Evolutionary conservation across 2,113 vertebrate species (phyloP).

Genomic region (Oxygymnocypris stewartii): DNA sequence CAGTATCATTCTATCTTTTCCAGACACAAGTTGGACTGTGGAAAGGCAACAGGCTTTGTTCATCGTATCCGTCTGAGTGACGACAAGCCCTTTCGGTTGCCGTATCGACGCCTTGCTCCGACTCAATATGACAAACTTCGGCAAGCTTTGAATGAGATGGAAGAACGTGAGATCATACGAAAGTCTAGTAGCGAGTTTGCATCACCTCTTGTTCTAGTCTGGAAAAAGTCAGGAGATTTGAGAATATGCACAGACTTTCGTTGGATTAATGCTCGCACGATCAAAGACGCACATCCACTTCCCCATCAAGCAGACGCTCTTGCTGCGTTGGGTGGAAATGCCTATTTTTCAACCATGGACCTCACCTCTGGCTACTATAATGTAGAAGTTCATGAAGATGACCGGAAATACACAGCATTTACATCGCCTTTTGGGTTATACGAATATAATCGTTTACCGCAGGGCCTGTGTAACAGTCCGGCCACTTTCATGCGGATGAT

Average conservation of each 20-base stretch:
- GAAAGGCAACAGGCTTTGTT: neutral
- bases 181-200: too few species aligned
- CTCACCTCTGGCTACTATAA: slow-evolving; percentile 38
- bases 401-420: slow-evolving; percentile 38
- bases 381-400: slow-evolving; percentile 42
- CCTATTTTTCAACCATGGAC: neutral
- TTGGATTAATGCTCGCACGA: slow-evolving; percentile 37
- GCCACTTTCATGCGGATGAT: too few species aligned
- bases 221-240: too few species aligned
- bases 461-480: neutral
- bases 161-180: too few species aligned
- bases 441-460: neutral
- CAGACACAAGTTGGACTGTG: neutral
- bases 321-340: slow-evolving; percentile 44
- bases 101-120: too few species aligned
- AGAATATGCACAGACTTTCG: too few species aligned
- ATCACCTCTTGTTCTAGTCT: too few species aligned
- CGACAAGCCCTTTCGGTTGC: too few species aligned
- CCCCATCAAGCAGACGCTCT: slow-evolving; percentile 35
- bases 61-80: too few species aligned
- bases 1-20: neutral
- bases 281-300: slow-evolving; percentile 17
- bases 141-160: too few species aligned
- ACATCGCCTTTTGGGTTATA: slow-evolving; percentile 23
- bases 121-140: too few species aligned